Conservation (phyloP, 2,797 vertebrate genomes). For the Lepus oiostolus region DNA sequence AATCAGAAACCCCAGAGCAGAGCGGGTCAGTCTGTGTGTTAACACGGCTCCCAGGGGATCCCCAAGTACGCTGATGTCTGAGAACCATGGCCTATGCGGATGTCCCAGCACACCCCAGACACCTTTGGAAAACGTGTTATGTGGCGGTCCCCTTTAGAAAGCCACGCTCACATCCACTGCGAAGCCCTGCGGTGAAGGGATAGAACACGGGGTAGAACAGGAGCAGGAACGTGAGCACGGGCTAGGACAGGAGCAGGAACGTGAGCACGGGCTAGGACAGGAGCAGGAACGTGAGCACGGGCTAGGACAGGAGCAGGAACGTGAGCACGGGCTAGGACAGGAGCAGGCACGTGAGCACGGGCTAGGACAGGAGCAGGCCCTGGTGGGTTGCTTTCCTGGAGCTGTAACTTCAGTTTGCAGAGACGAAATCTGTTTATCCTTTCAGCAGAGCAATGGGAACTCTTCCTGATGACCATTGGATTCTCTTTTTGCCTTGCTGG, state of each 20-base stretch:
- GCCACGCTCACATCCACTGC: not conserved
- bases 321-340: too few relatives aligned
- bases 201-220: not conserved
- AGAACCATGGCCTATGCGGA: not conserved
- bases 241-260: not conserved
- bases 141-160: not conserved
- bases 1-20: not conserved
- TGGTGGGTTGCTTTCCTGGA: not conserved
- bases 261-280: too few relatives aligned
- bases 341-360: too few relatives aligned
- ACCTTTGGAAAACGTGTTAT: not conserved
- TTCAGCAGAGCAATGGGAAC: conserved; percentile 1
- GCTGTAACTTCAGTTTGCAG: not conserved
- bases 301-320: too few relatives aligned
- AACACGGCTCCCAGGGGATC: not conserved
- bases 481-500: conserved; percentile 16
- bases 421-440: conserved; percentile 53
- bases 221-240: not conserved
- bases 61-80: not conserved
- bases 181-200: not conserved
- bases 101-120: not conserved
- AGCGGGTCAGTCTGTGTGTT: not conserved
- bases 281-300: too few relatives aligned
- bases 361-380: too few relatives aligned
- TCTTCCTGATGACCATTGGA: conserved; percentile 11